phyloP scores from a whole-genome alignment of 1,140 invertebrate genomes.

The Euwallacea fornicatus region DNA sequence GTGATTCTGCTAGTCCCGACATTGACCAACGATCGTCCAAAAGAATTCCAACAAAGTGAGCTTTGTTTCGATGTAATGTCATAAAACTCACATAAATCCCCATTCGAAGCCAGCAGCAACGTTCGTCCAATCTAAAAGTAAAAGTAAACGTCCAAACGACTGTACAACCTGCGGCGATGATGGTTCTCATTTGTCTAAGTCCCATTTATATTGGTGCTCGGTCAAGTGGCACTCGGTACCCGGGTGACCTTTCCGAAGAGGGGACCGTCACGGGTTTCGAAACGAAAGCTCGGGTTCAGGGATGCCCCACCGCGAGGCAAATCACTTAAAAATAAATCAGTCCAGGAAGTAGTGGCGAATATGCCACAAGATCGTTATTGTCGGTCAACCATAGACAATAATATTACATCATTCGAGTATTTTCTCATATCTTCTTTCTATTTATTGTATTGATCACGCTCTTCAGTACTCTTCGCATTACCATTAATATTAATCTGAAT shows the following conservation, averaged over 20 bases:
- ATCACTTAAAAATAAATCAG: slow-evolving; percentile 16
- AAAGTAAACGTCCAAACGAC: slow-evolving; percentile 15
- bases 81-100: slow-evolving; percentile 3
- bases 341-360: slow-evolving; percentile 8
- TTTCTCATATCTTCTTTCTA: background rate
- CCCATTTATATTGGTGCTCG: slow-evolving; percentile 29
- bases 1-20: background rate
- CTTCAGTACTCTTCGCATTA: no score
- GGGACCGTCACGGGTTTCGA: slow-evolving; percentile 4
- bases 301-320: slow-evolving; percentile 11
- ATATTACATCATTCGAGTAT: background rate
- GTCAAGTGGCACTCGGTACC: slow-evolving; percentile 28
- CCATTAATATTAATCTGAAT: no score
- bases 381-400: slow-evolving; percentile 12
- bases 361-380: slow-evolving; percentile 1
- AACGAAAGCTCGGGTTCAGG: slow-evolving; percentile 1
- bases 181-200: slow-evolving; percentile 23
- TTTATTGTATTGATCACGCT: no score
- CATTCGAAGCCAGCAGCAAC: background rate
- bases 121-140: slow-evolving; percentile 12
- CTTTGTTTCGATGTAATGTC: background rate
- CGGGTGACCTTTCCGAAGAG: slow-evolving; percentile 19
- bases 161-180: slow-evolving; percentile 17
- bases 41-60: background rate
- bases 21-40: background rate